Base-by-base conservation (phyloP, 2,113 vertebrate genomes). In the Scophthalmus maximus region DNA sequence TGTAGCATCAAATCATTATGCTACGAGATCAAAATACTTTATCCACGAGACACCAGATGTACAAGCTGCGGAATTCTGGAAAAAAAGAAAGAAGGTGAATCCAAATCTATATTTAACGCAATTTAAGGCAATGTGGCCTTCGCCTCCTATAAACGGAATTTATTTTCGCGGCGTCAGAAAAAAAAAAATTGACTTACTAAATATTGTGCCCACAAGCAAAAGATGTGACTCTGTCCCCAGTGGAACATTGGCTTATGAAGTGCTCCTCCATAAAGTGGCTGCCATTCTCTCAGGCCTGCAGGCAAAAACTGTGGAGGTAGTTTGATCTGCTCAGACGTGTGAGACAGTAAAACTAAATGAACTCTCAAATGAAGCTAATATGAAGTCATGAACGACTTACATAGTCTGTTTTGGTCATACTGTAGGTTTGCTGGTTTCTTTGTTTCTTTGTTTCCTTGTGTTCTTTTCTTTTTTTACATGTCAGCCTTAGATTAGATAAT, bases 201-300 rank as follows among this genome's bases (percentile, higher is more conserved):
- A 80, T 84, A 83, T 76, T 89, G 73, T 87, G 79, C 79, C 90
- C 82, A 76, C 32, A 72, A 87, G 89, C 78, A 36, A 87, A 63
- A 67, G 56, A 78, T 84, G 69, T 76, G 81, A 84, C 63, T 87
- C 76, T 30, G 56, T 86, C 84, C 87, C 83, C 67, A 60, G 63
- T 87, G 80, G 79, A 89, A 75, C 75, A 73, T 77, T 87, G 70
- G 77, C 73, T 85, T 86, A 84, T 82, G 70, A 89, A 89, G 79
- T 52, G 76, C 69, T 81, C 47, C 53, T 53, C 83, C 66, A 88
- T 90, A 85, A 91, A 90, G 85, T 40, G 68, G 71, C 83, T 84
- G 70, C 71, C 78, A 84, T 62, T 86, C 56, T 76, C 44, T 63
- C 59, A 49, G 73, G 72, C 86, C 85, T 87, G 18, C 12, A 69